Conservation (phyloP, 2,113 vertebrate species). For the Dolichotis patagonum region DNA sequence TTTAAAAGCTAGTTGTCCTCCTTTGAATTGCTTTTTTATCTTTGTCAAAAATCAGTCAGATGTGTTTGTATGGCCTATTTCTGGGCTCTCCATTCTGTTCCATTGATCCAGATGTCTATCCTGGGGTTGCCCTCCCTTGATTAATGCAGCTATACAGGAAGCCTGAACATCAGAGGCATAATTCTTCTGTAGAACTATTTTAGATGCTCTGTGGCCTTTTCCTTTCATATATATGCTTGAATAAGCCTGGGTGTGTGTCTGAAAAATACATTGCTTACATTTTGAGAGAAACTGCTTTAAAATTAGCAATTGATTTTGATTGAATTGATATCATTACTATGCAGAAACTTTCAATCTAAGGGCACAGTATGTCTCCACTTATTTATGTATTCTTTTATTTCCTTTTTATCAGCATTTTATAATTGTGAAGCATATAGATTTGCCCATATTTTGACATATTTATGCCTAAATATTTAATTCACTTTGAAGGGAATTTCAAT, state of each 20-base stretch:
- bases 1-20: background rate
- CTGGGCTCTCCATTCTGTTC: background rate
- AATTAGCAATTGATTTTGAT: background rate
- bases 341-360: background rate
- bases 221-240: background rate
- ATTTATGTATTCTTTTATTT: background rate
- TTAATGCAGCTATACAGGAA: background rate
- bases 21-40: conserved; percentile 54
- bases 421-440: background rate
- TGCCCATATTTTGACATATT: background rate
- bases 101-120: background rate
- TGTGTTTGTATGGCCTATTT: background rate
- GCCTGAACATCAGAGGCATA: no score
- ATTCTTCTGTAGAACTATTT: background rate
- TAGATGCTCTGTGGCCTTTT: background rate
- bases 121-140: background rate
- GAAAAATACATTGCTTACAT: background rate
- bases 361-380: background rate
- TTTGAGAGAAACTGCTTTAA: background rate
- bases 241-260: background rate
- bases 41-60: conserved; percentile 23
- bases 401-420: background rate
- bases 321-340: background rate
- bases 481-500: background rate
- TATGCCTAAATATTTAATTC: background rate